Evolutionary conservation across 2,797 vertebrate species (phyloP).

Genomic region (Microcaecilia unicolor): DNA sequence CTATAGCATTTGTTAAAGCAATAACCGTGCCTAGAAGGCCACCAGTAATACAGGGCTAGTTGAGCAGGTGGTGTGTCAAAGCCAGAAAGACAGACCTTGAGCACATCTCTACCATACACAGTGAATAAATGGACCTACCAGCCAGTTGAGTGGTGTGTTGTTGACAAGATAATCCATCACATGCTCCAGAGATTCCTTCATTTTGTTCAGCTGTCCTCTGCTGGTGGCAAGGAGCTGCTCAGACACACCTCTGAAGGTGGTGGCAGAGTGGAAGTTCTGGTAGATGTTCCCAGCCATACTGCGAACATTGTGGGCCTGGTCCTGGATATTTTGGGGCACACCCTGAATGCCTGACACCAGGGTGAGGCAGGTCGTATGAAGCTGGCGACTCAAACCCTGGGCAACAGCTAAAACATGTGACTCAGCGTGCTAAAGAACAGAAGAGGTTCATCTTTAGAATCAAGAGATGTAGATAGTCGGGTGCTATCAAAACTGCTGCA

Average conservation of each 20-base stretch:
- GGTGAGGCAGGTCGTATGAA: slow-evolving; percentile 79
- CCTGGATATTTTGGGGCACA: slow-evolving; percentile 77
- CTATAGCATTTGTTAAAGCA: no score
- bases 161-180: slow-evolving; percentile 85
- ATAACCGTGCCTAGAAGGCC: no score
- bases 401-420: slow-evolving; percentile 73
- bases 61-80: no score
- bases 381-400: slow-evolving; percentile 73
- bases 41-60: no score
- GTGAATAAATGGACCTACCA: slow-evolving; percentile 91
- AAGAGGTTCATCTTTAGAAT: no score
- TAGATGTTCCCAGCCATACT: slow-evolving; percentile 66
- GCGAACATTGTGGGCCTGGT: slow-evolving; percentile 61
- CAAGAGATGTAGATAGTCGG: no score
- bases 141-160: slow-evolving; percentile 93
- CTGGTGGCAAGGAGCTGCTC: slow-evolving; percentile 59
- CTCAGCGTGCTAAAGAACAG: slow-evolving; percentile 64
- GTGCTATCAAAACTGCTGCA: no score
- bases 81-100: no score
- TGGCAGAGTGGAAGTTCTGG: slow-evolving; percentile 54
- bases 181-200: slow-evolving; percentile 82
- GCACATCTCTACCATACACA: no score
- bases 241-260: slow-evolving; percentile 63
- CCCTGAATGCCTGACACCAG: slow-evolving; percentile 71
- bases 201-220: slow-evolving; percentile 68